Evolutionary conservation across 2,888 invertebrate genomes (phyloP).

Genomic region (Micropterix aruncella): DNA sequence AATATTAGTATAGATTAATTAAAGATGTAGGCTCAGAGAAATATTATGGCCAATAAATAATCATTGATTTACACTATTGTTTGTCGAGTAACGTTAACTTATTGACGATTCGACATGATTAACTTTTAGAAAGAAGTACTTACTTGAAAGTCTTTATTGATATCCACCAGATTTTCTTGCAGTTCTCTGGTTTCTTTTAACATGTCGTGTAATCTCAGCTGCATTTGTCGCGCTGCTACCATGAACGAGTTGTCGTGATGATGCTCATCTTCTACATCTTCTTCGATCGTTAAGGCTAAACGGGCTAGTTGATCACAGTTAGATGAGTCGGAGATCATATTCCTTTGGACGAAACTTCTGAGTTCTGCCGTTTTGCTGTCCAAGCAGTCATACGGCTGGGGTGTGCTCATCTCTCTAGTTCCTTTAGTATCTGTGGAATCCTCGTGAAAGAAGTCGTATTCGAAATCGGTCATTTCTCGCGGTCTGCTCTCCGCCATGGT

Average conservation of each 20-base stretch:
- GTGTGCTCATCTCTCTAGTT: constrained; percentile 12
- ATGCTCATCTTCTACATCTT: constrained; percentile 18
- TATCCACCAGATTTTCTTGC: constrained; percentile 32
- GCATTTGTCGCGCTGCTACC: constrained; percentile 19
- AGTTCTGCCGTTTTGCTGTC: constrained; percentile 17
- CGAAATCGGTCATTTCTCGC: constrained; percentile 8
- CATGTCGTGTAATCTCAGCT: constrained; percentile 28
- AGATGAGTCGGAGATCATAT: constrained; percentile 20
- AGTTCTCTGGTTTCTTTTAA: constrained; percentile 31
- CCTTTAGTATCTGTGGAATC: constrained; percentile 16
- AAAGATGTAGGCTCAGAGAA: too few relatives aligned
- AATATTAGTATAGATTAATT: too few relatives aligned
- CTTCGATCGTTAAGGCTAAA: constrained; percentile 31
- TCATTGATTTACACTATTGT: too few relatives aligned
- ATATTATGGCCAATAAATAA: too few relatives aligned
- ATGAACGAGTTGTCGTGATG: constrained; percentile 18
- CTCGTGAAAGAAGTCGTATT: constrained; percentile 8
- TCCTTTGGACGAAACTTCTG: constrained; percentile 10
- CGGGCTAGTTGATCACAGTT: constrained; percentile 29
- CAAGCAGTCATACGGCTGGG: constrained; percentile 16
- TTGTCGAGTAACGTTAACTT: too few relatives aligned
- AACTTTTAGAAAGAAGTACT: too few relatives aligned
- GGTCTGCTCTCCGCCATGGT: constrained; percentile 25
- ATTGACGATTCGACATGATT: too few relatives aligned
- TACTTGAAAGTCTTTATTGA: constrained; percentile 37